Evolutionary conservation across 2,113 vertebrate genomes (phyloP).

Genomic region (Lanius ludovicianus): DNA sequence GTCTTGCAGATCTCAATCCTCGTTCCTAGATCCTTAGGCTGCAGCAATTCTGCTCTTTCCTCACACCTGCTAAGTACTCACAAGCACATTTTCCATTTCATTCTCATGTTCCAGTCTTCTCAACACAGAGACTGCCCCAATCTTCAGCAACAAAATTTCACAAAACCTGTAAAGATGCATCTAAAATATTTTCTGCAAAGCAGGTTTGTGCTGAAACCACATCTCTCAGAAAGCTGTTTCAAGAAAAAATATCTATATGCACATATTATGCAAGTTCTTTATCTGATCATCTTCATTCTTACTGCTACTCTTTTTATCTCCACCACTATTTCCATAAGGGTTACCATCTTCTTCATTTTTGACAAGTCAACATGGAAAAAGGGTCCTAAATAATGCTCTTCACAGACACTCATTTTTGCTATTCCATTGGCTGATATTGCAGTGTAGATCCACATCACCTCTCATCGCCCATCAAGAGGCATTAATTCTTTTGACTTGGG

Average conservation of each 20-base stretch:
- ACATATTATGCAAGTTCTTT: not conserved
- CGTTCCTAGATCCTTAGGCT: not conserved
- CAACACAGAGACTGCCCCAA: not conserved
- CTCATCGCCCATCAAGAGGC: rapidly evolving
- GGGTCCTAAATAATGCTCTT: not conserved
- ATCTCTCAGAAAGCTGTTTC: not conserved
- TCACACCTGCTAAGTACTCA: not conserved
- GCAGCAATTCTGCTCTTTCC: not conserved
- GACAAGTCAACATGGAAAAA: not conserved
- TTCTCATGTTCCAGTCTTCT: not conserved
- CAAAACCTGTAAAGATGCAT: not conserved
- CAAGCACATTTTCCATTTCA: not conserved
- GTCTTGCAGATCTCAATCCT: not conserved
- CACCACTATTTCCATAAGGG: not conserved
- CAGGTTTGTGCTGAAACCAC: not conserved
- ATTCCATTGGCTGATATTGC: not conserved
- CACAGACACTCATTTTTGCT: not conserved
- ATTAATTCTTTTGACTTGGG: not conserved
- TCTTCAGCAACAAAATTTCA: not conserved
- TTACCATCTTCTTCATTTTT: not conserved
- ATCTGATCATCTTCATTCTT: not conserved
- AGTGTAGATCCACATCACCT: not conserved
- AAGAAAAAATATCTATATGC: not conserved
- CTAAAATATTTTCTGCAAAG: not conserved
- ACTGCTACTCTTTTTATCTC: not conserved